phyloP scores from a whole-genome alignment of 2,113 vertebrate genomes.

The Oncorhynchus kisutch region DNA sequence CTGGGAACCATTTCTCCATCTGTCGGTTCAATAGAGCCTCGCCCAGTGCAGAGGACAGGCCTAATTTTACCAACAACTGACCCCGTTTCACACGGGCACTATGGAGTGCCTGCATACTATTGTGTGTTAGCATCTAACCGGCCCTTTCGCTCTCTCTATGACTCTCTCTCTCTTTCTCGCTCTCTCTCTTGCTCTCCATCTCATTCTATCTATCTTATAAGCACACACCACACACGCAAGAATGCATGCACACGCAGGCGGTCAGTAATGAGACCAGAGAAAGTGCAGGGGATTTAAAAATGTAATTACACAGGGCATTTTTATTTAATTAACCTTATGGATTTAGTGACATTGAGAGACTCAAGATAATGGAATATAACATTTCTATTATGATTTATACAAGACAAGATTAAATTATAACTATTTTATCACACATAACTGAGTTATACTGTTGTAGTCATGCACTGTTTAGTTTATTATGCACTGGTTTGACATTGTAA shows the following conservation, averaged over 20 bases:
- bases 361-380: too few species aligned
- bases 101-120: conserved; percentile 27
- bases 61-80: conserved; percentile 63
- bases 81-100: conserved; percentile 49
- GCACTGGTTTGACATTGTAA: conserved; percentile 21
- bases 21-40: conserved; percentile 54
- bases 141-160: too few species aligned
- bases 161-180: background rate
- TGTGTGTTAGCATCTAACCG: conserved; percentile 20
- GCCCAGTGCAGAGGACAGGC: conserved; percentile 46
- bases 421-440: background rate
- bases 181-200: background rate
- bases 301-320: conserved; percentile 19
- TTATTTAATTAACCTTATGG: background rate
- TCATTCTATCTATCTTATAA: background rate
- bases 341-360: background rate
- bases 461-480: background rate
- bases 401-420: conserved; percentile 12
- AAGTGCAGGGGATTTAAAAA: conserved; percentile 16
- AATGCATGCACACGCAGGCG: conserved; percentile 26
- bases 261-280: background rate
- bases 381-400: too few species aligned
- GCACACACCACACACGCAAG: conserved; percentile 11
- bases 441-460: background rate
- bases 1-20: conserved; percentile 70